phyloP scores from a whole-genome alignment of 1,140 invertebrate species.

The Calycopis cecrops region DNA sequence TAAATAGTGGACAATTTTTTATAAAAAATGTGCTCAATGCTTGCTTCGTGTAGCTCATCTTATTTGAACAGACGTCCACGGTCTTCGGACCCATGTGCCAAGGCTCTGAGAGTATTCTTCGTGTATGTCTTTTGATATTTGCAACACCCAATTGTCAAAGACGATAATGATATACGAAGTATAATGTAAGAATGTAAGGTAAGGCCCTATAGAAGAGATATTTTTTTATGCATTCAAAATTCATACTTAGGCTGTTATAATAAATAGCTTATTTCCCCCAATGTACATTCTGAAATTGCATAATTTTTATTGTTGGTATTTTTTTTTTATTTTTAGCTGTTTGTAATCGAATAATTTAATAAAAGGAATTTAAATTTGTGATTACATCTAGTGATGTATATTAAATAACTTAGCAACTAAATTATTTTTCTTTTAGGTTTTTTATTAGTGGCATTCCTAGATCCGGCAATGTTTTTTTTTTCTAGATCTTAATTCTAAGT shows the following conservation, averaged over 20 bases:
- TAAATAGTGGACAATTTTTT: conserved; percentile 40
- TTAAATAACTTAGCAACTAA: conserved; percentile 66
- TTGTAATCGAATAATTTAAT: conserved; percentile 67
- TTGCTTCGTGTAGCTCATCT: conserved; percentile 57
- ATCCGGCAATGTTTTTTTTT: background rate
- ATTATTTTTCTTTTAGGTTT: conserved; percentile 44
- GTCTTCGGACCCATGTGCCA: background rate
- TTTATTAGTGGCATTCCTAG: conserved; percentile 16
- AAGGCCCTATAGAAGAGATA: conserved; percentile 71
- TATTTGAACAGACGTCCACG: conserved; percentile 49
- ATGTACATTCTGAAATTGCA: conserved; percentile 59
- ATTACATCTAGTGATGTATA: conserved; percentile 58
- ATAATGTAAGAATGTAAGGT: conserved; percentile 71
- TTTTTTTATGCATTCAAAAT: conserved; percentile 74
- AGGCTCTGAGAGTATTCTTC: conserved; percentile 25
- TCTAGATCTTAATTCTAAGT: conserved; percentile 2
- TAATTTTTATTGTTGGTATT: conserved; percentile 69
- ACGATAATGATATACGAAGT: conserved; percentile 66
- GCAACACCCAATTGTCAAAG: conserved; percentile 67
- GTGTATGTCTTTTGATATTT: conserved; percentile 42
- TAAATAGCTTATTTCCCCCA: conserved; percentile 28
- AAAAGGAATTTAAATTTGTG: conserved; percentile 57
- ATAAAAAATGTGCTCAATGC: conserved; percentile 34
- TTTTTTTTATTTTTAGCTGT: conserved; percentile 62
- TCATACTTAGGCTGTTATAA: conserved; percentile 52